Percentiles rank a stretch among this genome's conserved stretches.
phyloP scores from a whole-genome alignment of 30 jellyfish, hydroid and myxozoan species.

The Hydractinia echinata region DNA sequence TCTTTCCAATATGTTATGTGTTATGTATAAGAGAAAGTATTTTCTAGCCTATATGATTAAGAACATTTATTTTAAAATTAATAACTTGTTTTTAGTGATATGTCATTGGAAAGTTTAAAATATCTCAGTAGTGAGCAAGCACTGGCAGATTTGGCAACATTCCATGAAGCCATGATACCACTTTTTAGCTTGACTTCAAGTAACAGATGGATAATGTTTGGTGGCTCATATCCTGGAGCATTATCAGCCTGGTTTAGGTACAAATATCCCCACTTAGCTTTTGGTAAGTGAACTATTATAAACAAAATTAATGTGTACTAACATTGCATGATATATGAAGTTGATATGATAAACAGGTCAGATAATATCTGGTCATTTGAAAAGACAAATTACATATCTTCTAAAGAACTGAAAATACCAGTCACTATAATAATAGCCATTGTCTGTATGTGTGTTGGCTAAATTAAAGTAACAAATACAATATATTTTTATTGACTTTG shows the following conservation, averaged over 20 bases:
- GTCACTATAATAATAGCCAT: no score
- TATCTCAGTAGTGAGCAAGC: constrained; percentile 97
- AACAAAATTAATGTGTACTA: no score
- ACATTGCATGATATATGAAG: no score
- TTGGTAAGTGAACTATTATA: constrained; percentile 38
- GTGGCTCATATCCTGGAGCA: constrained; percentile 98
- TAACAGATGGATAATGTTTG: constrained; percentile 88
- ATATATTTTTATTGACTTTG: no score
- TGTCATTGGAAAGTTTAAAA: constrained; percentile 58
- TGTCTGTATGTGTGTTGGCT: no score
- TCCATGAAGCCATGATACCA: constrained; percentile 48
- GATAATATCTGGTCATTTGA: no score
- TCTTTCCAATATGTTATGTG: no score
- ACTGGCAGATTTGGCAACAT: constrained; percentile 80
- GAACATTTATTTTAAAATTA: not conserved
- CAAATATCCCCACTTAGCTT: constrained; percentile 79
- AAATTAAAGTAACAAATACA: no score
- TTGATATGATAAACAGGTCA: no score
- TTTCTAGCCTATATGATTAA: not conserved
- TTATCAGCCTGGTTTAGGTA: constrained; percentile 87
- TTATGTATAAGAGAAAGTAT: not conserved
- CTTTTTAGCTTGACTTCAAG: constrained; percentile 41
- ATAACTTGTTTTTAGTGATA: constrained; percentile 38
- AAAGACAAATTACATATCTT: no score
- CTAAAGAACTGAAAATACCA: no score